Conservation (phyloP, 2,797 vertebrate species). For the Parambassis ranga region DNA sequence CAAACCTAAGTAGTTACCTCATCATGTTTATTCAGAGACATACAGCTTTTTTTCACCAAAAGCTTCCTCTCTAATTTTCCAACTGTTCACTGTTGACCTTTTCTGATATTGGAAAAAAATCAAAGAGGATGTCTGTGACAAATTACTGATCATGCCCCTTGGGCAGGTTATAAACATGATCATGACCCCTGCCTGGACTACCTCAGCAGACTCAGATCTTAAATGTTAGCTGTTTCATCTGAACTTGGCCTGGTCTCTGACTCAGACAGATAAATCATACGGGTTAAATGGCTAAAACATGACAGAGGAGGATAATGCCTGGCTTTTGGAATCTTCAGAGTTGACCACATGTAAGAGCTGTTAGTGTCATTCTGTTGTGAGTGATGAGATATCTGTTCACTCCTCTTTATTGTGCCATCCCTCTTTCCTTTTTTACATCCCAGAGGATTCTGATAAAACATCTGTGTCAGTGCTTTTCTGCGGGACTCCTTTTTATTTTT, state of each 20-base stretch:
- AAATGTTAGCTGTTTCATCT: constrained; percentile 32
- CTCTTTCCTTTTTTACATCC: constrained; percentile 6
- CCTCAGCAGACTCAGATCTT: constrained; percentile 18
- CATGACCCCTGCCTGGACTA: constrained; percentile 21
- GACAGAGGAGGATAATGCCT: constrained; percentile 24
- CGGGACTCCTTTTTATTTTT: constrained; percentile 27
- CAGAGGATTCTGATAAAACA: constrained; percentile 32
- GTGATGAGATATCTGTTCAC: constrained; percentile 41
- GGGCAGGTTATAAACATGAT: constrained; percentile 36
- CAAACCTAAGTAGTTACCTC: constrained; percentile 5
- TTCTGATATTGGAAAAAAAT: constrained; percentile 9
- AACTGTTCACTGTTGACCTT: constrained; percentile 9
- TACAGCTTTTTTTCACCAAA: not conserved
- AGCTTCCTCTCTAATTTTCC: constrained; percentile 1
- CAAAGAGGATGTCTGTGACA: constrained; percentile 19
- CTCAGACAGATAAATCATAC: constrained; percentile 48
- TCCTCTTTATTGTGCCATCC: constrained; percentile 8
- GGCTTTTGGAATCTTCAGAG: constrained; percentile 36
- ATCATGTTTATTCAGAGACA: constrained; percentile 20
- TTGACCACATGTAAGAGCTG: constrained; percentile 56
- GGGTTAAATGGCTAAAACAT: constrained; percentile 42
- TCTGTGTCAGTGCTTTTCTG: constrained; percentile 18
- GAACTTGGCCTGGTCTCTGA: constrained; percentile 25
- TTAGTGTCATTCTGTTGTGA: constrained; percentile 41
- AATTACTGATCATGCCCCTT: constrained; percentile 15